Evolutionary conservation across 2,797 vertebrate genomes (phyloP).

Genomic region (Megalops cyprinoides): DNA sequence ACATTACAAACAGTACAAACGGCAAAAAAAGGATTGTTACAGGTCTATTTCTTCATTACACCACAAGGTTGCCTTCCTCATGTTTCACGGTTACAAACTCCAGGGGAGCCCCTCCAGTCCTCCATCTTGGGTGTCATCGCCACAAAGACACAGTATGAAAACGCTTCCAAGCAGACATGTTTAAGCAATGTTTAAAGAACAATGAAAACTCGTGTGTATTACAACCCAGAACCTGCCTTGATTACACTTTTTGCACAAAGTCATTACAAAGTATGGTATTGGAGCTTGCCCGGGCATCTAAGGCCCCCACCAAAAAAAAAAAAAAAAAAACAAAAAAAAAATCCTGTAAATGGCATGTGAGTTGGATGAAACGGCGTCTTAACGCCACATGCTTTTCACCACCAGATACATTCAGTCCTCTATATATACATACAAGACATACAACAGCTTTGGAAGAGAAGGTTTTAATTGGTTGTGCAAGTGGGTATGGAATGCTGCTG

Average conservation of each 20-base stretch:
- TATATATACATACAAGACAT: slow-evolving; percentile 44
- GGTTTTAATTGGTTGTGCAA: slow-evolving; percentile 39
- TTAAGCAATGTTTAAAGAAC: not conserved
- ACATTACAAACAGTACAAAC: slow-evolving; percentile 85
- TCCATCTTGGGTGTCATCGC: not conserved
- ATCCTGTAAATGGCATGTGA: not conserved
- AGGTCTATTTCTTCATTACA: slow-evolving; percentile 41
- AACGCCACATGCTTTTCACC: slow-evolving; percentile 2
- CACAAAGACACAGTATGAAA: not conserved
- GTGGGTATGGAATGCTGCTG: slow-evolving; percentile 65
- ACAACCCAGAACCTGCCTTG: not conserved
- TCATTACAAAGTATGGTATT: slow-evolving; percentile 37
- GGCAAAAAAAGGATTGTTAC: slow-evolving; percentile 68
- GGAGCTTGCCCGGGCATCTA: not conserved
- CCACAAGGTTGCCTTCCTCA: slow-evolving; percentile 26
- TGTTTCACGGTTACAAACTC: slow-evolving; percentile 40
- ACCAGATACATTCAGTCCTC: slow-evolving; percentile 47
- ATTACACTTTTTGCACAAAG: slow-evolving; percentile 24
- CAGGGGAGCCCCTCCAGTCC: not conserved
- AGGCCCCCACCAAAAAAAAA: not conserved
- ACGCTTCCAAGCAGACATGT: not conserved
- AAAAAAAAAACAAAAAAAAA: no score
- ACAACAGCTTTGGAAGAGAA: slow-evolving; percentile 28
- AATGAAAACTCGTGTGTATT: not conserved
- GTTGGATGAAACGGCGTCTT: not conserved